Conservation (phyloP, 2,113 vertebrate species). For the Engystomops pustulosus region DNA sequence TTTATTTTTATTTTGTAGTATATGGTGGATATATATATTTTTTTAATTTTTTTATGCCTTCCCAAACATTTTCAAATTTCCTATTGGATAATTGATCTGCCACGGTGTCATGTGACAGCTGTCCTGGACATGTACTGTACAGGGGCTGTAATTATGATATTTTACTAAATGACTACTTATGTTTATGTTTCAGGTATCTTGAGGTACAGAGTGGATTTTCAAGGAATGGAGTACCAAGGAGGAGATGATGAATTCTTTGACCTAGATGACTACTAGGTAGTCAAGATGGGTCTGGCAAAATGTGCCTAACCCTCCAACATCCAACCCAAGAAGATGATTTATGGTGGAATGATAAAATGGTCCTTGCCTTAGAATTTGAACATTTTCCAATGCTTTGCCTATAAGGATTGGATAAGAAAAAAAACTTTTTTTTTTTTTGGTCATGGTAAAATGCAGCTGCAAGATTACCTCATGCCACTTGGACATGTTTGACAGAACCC, state of each 20-base stretch:
- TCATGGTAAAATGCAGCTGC: slow-evolving; percentile 88
- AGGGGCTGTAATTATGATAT: neutral
- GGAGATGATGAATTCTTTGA: slow-evolving; percentile 99
- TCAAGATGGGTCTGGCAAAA: slow-evolving; percentile 87
- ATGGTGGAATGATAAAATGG: slow-evolving; percentile 80
- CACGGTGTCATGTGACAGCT: too few species aligned
- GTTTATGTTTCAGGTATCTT: slow-evolving; percentile 84
- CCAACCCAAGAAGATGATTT: slow-evolving; percentile 86
- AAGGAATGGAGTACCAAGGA: slow-evolving; percentile 99
- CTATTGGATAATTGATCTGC: too few species aligned
- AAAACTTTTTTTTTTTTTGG: slow-evolving; percentile 77
- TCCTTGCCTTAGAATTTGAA: slow-evolving; percentile 89
- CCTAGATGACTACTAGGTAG: slow-evolving; percentile 99
- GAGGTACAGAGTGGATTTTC: slow-evolving; percentile 99
- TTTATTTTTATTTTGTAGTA: too few species aligned
- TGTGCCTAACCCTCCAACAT: slow-evolving; percentile 86
- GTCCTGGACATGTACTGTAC: too few species aligned
- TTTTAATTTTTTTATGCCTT: too few species aligned
- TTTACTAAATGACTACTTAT: neutral
- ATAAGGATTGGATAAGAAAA: slow-evolving; percentile 86
- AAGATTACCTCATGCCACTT: slow-evolving; percentile 81
- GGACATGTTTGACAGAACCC: slow-evolving; percentile 88
- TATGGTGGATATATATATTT: too few species aligned
- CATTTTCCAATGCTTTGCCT: slow-evolving; percentile 86
- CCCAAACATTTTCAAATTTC: too few species aligned